phyloP scores from a whole-genome alignment of 2,797 vertebrate species.

The Taeniopygia guttata region DNA sequence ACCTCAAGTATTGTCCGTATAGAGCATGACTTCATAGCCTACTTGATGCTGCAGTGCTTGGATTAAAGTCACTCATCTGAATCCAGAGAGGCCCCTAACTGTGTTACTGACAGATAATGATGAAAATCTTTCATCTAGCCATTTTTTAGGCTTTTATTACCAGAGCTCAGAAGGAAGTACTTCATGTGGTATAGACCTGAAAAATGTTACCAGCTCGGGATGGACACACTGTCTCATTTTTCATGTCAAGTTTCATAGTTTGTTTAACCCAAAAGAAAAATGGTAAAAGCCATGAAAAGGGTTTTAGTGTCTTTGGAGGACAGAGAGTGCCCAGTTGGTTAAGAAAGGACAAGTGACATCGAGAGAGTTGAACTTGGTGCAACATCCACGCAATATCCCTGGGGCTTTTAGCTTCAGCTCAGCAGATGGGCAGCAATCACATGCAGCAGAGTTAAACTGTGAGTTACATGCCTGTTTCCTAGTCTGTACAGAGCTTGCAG shows the following conservation, averaged over 20 bases:
- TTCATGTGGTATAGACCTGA: neutral
- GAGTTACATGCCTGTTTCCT: neutral
- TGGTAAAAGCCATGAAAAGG: neutral
- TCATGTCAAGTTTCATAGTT: neutral
- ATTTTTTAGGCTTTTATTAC: neutral
- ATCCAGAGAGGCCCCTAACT: neutral
- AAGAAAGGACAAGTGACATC: neutral
- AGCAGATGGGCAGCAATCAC: neutral
- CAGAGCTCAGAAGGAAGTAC: neutral
- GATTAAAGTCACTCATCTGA: neutral
- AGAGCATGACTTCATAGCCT: neutral
- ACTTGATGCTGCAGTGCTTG: neutral
- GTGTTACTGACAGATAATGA: neutral
- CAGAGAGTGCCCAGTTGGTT: neutral
- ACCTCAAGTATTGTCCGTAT: neutral
- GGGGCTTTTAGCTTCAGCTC: neutral
- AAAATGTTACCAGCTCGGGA: neutral
- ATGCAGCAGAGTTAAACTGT: neutral
- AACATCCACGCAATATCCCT: fast-evolving
- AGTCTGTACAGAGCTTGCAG: neutral
- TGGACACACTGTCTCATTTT: neutral
- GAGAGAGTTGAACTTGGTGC: neutral
- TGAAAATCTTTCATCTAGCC: neutral
- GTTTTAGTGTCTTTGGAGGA: neutral
- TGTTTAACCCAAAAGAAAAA: neutral